Base-by-base conservation (phyloP, 2,113 vertebrate species). In the Malurus alboscapulatus region DNA sequence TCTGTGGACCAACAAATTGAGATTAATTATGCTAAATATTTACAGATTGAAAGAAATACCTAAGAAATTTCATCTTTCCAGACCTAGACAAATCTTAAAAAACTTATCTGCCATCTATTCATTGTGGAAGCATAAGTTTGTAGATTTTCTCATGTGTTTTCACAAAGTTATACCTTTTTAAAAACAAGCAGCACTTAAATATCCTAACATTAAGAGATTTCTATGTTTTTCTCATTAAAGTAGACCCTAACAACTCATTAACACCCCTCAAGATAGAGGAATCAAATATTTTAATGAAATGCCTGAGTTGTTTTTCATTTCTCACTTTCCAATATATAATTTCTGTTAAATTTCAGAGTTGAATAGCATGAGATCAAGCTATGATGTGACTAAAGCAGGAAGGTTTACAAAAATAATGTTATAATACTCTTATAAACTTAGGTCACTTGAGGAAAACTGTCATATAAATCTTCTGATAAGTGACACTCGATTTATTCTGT, bases 361-460 rank as follows among this genome's bases (percentile, higher is more conserved):
- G 36, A 71, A 85, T 92, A 88, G 61, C 51, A 71, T 38, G 14
- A 66, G n/a, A 42, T 40, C 57, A 68, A 42, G 27, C 20, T 74
- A 88, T 84, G 8, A 93, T 63, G 40, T 84, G 22, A 94, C 75
- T 91, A 74, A 92, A 71, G n/a, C n/a, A 87, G n/a, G 16, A 95
- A 91, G 9, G 36, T 87, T 92, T 82, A 12, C 4, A 84, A 32
- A 16, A 94, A 67, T 38, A 69, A 40, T 50, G 2, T 7, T 94
- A 47, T 19, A 36, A 5, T 32, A 82, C 54, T n/a, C 61, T 86
- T 34, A 21, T 29, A 9, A 12, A 91, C 48, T 93, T 21, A 66
- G 14, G 42, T 90, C 24, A 83, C 92, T 85, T 93, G 47, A 88
- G 36, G 40, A 92, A 87, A 48, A 59, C 13, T 34, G 2, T n/a